These are phyloP conservation scores for Coendou prehensilis DNA, from an alignment of 2,797 vertebrate genomes.

Conservation along the genomic window DNA sequence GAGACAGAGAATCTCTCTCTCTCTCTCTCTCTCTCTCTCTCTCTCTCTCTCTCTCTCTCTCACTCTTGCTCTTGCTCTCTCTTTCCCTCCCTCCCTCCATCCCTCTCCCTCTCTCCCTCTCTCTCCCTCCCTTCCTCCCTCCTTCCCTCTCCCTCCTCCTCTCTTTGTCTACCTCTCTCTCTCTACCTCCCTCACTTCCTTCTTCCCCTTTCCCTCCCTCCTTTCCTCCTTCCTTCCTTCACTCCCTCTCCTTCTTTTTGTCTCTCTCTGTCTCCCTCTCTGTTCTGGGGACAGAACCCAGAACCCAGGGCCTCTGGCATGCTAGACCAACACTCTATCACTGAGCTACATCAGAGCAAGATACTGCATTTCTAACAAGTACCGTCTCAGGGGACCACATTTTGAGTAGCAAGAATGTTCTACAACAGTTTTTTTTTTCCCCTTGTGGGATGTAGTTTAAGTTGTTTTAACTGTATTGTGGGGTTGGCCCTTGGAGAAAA, in stretches of 20 bases:
- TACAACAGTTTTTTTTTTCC: neutral
- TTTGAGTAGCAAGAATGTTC: constrained; percentile 56
- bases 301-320: neutral
- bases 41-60: fast-evolving
- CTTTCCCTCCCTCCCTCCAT: too few species aligned
- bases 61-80: too few species aligned
- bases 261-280: neutral
- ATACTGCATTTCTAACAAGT: constrained; percentile 11
- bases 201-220: neutral
- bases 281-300: neutral
- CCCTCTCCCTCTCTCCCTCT: neutral
- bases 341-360: neutral
- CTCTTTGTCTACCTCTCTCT: neutral
- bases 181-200: neutral
- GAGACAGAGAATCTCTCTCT: neutral
- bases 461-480: constrained; percentile 61
- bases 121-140: too few species aligned
- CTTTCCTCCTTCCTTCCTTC: too few species aligned
- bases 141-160: too few species aligned
- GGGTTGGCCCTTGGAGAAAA: constrained; percentile 28
- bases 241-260: neutral
- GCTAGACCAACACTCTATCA: neutral
- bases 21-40: neutral
- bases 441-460: constrained; percentile 48
- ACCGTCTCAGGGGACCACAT: neutral